These are phyloP conservation scores for Atractosteus spatula DNA, from an alignment of 2,113 vertebrate genomes.

Conservation along the genomic window DNA sequence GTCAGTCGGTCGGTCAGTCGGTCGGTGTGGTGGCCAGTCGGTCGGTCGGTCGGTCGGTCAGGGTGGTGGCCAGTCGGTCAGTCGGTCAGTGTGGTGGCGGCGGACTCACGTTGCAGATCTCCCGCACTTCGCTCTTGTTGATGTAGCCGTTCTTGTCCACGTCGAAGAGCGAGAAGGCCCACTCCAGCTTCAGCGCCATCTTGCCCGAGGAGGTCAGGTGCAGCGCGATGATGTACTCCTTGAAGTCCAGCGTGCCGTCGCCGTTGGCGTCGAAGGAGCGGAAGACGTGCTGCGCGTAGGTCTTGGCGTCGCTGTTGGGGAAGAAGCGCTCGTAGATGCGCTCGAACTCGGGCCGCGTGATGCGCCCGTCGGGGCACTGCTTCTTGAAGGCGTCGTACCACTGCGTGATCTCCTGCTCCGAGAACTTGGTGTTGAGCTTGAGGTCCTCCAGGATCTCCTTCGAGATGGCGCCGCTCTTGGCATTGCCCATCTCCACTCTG, in stretches of 20 bases:
- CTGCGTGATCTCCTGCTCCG: slow-evolving; percentile 74
- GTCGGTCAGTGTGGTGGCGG: no score
- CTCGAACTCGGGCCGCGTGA: slow-evolving; percentile 77
- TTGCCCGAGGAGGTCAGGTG: slow-evolving; percentile 84
- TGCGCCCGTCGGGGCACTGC: slow-evolving; percentile 83
- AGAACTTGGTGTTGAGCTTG: slow-evolving; percentile 78
- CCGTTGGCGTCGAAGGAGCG: slow-evolving; percentile 91
- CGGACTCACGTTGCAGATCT: slow-evolving; percentile 79
- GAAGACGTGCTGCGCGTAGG: slow-evolving; percentile 88
- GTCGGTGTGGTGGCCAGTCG: no score
- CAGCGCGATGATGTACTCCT: slow-evolving; percentile 90
- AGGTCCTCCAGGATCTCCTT: slow-evolving; percentile 87
- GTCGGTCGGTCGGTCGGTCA: no score
- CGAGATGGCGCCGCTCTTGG: slow-evolving; percentile 80
- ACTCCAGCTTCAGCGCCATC: slow-evolving; percentile 82
- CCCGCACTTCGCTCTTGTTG: slow-evolving; percentile 83
- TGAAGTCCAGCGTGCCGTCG: slow-evolving; percentile 87
- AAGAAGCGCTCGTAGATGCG: slow-evolving; percentile 88
- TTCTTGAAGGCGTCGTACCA: slow-evolving; percentile 90
- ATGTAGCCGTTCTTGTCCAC: slow-evolving; percentile 88
- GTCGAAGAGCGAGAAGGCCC: slow-evolving; percentile 92
- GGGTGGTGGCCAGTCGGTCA: no score
- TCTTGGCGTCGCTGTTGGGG: slow-evolving; percentile 80
- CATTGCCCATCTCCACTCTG: slow-evolving; percentile 78
- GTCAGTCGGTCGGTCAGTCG: no score